Base-by-base conservation (phyloP, 2,888 invertebrate species). In the Flabesymbios commensalis region DNA sequence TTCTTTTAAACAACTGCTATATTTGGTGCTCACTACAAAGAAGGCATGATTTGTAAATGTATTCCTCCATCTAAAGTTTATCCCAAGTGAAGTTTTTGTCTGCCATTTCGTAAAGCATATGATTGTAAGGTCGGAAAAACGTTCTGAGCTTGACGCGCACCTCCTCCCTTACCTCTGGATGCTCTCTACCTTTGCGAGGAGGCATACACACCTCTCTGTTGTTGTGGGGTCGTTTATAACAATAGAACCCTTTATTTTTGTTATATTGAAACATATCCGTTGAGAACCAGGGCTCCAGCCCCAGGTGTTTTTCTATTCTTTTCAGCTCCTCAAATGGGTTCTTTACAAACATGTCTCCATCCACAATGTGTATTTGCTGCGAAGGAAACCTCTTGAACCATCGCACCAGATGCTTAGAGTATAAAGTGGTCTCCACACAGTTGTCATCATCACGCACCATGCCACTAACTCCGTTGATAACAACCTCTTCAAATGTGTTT, bases 161-260 rank as follows among this genome's bases (percentile, higher is more conserved):
- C 49, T 88, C 85, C 0, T 90, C 90, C 82, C 91, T 90, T n/a
- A 95, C 91, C 41, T 90, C 86, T 5, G 94, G 93, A 84, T 95
- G 93, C 88, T 85, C 91, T 88, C 79, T 89, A 81, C 84, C 96
- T 84, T 87, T 95, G 89, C 83, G 92, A 87, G 87, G 93, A 88
- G 92, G 92, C 56, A 95, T 85, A 81, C 94, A 95, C 77, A 91
- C 92, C 84, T 93, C 89, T 76, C 92, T 86, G 73, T 78, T 55
- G 78, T 82, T 80, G 67, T 83, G 81, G n/a, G n/a, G n/a, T n/a
- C n/a, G n/a, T 29, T 45, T 39, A 63, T 85, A 81, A 82, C 97
- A 97, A 84, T 92, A 96, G 85, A 98, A 94, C 64, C 97, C 94
- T 83, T 96, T 94, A 22, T 93, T 94, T 84, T 91, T 90, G 85